phyloP scores from a whole-genome alignment of 2,797 vertebrate genomes.

The Tinamus major region DNA sequence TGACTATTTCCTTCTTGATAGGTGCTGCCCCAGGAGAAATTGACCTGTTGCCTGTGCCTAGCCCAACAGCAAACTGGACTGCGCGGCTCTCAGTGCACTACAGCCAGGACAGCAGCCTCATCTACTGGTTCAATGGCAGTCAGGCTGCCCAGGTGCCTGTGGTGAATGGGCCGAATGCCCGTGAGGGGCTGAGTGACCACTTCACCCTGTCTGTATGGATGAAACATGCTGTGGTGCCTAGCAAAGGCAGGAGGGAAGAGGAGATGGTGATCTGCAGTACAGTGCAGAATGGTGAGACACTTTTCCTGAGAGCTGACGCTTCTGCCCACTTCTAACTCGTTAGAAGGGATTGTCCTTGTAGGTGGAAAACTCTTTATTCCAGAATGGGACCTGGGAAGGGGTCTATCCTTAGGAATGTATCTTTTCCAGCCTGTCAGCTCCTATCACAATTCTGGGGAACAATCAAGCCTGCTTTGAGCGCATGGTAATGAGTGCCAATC shows the following conservation, averaged over 20 bases:
- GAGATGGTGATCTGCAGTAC: slow-evolving; percentile 95
- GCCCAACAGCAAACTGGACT: slow-evolving; percentile 93
- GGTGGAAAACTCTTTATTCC: neutral
- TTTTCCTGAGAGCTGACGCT: neutral
- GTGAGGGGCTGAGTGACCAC: slow-evolving; percentile 85
- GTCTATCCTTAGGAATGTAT: neutral
- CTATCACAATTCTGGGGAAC: neutral
- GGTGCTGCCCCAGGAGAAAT: slow-evolving; percentile 95
- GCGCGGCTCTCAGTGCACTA: slow-evolving; percentile 92
- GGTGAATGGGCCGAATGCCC: slow-evolving; percentile 41
- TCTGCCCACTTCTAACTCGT: neutral
- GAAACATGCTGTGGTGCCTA: slow-evolving; percentile 87
- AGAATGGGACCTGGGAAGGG: neutral
- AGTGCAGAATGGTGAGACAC: slow-evolving; percentile 88
- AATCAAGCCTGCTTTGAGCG: neutral
- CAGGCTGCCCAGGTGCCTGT: slow-evolving; percentile 93
- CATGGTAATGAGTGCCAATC: fast-evolving
- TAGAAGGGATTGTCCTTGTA: neutral
- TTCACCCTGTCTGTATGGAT: slow-evolving; percentile 98
- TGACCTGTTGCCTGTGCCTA: slow-evolving; percentile 92
- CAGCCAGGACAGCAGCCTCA: slow-evolving; percentile 96
- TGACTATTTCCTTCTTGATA: slow-evolving; percentile 48
- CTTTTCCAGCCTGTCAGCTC: neutral
- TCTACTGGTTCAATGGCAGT: slow-evolving; percentile 97
- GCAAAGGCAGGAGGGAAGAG: slow-evolving; percentile 89